Evolutionary conservation across 2,113 vertebrate genomes (phyloP).

Genomic region (Acrocephalus kingi): DNA sequence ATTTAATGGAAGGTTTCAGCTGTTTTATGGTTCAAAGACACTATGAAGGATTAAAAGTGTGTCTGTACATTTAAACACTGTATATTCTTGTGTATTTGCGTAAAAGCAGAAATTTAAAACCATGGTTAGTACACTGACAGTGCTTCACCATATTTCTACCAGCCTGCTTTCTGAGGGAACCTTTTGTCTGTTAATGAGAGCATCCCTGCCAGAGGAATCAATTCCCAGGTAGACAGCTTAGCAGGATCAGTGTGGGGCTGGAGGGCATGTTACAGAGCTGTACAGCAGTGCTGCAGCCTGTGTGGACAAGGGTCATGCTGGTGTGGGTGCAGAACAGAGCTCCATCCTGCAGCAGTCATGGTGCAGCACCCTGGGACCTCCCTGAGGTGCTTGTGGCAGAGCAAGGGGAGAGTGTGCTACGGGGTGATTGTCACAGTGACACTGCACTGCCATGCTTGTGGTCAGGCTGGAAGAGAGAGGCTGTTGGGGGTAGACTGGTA

Average conservation of each 20-base stretch:
- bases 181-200: neutral
- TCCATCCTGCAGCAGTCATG: neutral
- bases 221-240: neutral
- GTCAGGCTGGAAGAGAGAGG: neutral
- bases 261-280: neutral
- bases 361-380: neutral
- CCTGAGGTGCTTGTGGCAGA: neutral
- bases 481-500: neutral
- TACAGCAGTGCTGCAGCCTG: neutral
- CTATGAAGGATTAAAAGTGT: neutral
- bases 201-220: neutral
- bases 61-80: neutral
- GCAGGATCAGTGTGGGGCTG: neutral
- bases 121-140: neutral
- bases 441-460: fast-evolving
- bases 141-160: neutral
- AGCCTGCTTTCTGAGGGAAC: neutral
- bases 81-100: neutral
- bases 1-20: neutral
- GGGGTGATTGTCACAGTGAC: neutral
- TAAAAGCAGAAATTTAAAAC: neutral
- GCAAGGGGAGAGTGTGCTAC: fast-evolving
- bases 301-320: neutral
- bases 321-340: neutral
- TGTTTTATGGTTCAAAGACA: neutral